Evolutionary conservation across 2,888 invertebrate species (phyloP).

Genomic region (Harpalus rubripes): DNA sequence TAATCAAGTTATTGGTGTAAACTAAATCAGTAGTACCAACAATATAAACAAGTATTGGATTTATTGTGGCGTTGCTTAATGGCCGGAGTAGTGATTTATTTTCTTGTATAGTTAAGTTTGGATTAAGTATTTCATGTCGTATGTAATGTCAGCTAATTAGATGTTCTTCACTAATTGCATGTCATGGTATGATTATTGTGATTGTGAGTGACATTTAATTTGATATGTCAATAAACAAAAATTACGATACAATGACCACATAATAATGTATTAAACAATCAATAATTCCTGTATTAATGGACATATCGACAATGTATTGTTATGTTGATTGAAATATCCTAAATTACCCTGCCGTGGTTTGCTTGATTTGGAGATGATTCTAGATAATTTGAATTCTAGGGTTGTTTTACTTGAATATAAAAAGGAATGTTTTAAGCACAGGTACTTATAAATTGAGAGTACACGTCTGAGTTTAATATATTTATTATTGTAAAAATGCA

Average conservation of each 20-base stretch:
- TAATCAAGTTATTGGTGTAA: constrained; percentile 48
- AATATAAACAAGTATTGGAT: background rate
- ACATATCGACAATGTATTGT: no score
- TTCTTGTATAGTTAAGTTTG: background rate
- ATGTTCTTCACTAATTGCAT: background rate
- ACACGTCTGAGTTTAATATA: no score
- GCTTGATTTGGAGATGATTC: no score
- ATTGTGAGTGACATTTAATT: background rate
- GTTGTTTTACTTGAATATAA: no score
- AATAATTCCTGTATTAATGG: background rate
- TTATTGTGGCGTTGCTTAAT: background rate
- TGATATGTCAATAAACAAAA: background rate
- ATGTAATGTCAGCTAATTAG: background rate
- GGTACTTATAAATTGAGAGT: no score
- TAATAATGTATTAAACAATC: background rate
- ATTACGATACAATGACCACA: background rate
- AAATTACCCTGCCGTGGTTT: no score
- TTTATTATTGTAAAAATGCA: no score
- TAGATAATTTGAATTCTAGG: no score
- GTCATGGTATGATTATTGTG: background rate
- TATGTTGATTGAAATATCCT: no score
- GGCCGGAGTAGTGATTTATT: background rate
- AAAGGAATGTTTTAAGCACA: no score
- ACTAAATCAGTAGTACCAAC: constrained; percentile 33
- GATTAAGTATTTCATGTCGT: background rate